phyloP scores from a whole-genome alignment of 2,113 vertebrate species.

The Mixornis gularis region DNA sequence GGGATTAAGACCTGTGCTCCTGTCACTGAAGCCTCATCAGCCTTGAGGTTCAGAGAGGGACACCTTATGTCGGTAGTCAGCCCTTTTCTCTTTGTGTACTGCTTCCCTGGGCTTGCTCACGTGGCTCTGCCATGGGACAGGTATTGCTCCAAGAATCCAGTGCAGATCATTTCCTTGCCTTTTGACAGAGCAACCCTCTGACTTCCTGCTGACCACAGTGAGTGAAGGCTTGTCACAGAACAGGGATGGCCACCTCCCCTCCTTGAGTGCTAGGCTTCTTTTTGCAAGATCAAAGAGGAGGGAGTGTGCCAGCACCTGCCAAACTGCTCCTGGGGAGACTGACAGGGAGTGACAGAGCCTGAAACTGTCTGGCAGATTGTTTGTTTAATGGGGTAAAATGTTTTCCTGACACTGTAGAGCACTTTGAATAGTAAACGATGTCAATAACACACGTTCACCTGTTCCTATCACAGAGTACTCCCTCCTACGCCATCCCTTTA shows the following conservation, averaged over 20 bases:
- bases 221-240: background rate
- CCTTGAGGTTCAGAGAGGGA: background rate
- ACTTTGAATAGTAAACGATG: background rate
- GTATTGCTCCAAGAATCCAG: background rate
- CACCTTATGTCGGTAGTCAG: background rate
- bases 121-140: background rate
- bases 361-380: slow-evolving; percentile 53
- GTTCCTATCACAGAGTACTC: background rate
- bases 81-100: background rate
- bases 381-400: slow-evolving; percentile 52
- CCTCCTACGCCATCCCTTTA: background rate
- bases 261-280: background rate
- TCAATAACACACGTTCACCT: slow-evolving; percentile 10
- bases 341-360: slow-evolving; percentile 45
- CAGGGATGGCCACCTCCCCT: background rate
- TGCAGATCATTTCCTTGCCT: background rate
- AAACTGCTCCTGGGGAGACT: slow-evolving; percentile 12
- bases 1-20: background rate
- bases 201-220: background rate
- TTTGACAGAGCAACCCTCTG: background rate
- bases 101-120: background rate
- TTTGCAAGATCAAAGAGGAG: background rate
- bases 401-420: slow-evolving; percentile 37
- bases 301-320: background rate
- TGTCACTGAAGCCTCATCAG: background rate